Evolutionary conservation across 64 coral and sea anemone species (phyloP).

Genomic region (Anthopleura sola): DNA sequence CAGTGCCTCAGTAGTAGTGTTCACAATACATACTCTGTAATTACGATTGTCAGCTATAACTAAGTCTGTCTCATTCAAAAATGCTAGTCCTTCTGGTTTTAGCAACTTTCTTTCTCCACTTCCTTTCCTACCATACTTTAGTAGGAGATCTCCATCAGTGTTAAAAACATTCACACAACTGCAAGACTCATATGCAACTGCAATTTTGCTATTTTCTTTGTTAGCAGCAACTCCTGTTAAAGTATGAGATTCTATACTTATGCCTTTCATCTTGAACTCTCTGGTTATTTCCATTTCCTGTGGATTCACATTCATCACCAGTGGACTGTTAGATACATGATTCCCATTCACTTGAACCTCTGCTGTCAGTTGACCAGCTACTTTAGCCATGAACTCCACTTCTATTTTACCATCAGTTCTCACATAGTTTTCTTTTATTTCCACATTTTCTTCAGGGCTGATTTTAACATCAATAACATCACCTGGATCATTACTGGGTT

Average conservation of each 20-base stretch:
- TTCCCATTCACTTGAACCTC: no score
- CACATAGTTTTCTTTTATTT: neutral
- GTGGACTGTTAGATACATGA: neutral
- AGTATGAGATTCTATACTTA: neutral
- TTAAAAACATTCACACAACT: neutral
- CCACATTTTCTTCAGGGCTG: conserved; percentile 15
- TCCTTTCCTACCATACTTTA: neutral
- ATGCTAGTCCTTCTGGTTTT: conserved; percentile 19
- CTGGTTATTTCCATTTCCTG: neutral
- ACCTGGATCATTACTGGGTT: neutral
- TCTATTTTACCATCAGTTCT: neutral
- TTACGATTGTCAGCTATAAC: conserved; percentile 22
- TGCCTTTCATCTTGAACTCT: neutral
- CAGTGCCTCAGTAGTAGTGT: conserved; percentile 15
- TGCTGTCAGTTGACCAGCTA: neutral
- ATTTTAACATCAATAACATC: conserved; percentile 8
- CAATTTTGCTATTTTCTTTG: neutral
- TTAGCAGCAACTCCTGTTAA: neutral
- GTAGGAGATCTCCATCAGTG: neutral
- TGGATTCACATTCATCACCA: neutral
- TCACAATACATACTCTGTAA: neutral
- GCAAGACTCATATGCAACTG: neutral
- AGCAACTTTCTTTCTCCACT: neutral
- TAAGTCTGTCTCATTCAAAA: neutral
- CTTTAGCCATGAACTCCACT: conserved; percentile 14